Evolutionary conservation across 2,888 invertebrate genomes (phyloP), one percentile per base, ranked within the genome.

Genomic region (Apomyelois bistriatella): DNA sequence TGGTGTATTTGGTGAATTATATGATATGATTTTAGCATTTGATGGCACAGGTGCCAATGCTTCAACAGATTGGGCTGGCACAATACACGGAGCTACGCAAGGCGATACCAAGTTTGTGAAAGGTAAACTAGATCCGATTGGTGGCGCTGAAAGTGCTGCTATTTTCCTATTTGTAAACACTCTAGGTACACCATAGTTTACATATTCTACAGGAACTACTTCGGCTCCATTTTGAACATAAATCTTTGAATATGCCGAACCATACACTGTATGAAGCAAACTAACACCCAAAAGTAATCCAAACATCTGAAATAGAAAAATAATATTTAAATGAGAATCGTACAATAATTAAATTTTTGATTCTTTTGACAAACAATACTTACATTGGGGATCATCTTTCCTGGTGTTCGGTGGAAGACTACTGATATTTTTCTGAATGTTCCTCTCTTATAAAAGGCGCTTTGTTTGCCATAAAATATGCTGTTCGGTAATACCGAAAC

Each of bases 401-500:
- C 77, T 69, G 78, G 69, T 74, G 82, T 80, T 81, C 73, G 74
- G 66, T 82, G 78, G 79, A 74, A 74, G 72, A 79, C 76, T 74
- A 87, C 86, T 89, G 83, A 79, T 79, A 76, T 74, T 85, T 85
- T 85, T 79, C 74, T 68, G 74, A 73, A 78, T 76, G 72, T 72
- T 67, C 72, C 65, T 76, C 62, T 72, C 81, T 88, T 90, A 82
- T 89, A 89, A 84, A 79, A 79, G 79, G 62, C 65, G 68, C 76
- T 79, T 84, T 82, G 81, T 83, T 82, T 75, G 72, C 70, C 62
- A 61, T 76, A 79, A 89, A 83, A 82, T 87, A 86, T 87, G 74
- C 82, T 74, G 76, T 85, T 82, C 83, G 74, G 84, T 82, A 85
- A 88, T 77, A 87, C 84, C 84, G 85, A 88, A 84, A 88, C 88